These are phyloP conservation scores for Sinodicranocentrus sp. DNA, from an alignment of 2,888 invertebrate genomes.

Conservation along the genomic window DNA sequence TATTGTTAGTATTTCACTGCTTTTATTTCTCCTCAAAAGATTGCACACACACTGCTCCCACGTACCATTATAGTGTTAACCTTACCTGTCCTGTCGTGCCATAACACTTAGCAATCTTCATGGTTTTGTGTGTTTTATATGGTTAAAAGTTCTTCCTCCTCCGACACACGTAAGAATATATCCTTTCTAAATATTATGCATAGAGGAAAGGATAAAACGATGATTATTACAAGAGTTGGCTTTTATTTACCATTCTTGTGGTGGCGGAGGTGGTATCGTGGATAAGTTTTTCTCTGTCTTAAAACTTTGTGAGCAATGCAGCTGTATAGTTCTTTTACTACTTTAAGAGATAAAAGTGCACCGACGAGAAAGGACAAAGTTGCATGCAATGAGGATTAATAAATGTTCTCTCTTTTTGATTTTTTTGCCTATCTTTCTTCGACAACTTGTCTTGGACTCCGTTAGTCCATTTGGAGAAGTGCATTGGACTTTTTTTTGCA, in stretches of 20 bases:
- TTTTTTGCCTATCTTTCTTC: not conserved
- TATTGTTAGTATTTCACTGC: not conserved
- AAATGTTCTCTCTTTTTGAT: slow-evolving; percentile 1
- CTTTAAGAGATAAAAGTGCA: not conserved
- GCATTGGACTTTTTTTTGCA: not conserved
- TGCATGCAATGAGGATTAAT: not conserved
- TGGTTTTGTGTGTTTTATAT: not conserved
- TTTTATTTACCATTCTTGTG: not conserved
- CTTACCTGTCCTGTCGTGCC: slow-evolving; percentile 48
- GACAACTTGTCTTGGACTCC: not conserved
- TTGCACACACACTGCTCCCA: not conserved
- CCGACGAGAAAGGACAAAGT: not conserved
- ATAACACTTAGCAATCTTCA: slow-evolving; percentile 27
- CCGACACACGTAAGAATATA: not conserved
- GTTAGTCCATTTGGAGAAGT: not conserved
- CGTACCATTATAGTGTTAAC: slow-evolving; percentile 42
- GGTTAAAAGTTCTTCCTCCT: not conserved
- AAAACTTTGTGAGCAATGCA: too few species aligned
- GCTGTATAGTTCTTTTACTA: too few species aligned
- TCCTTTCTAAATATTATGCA: not conserved
- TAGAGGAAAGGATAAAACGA: not conserved
- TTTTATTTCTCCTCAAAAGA: not conserved
- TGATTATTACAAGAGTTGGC: not conserved
- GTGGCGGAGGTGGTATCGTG: not conserved
- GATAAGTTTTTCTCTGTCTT: too few species aligned